Conservation (phyloP, 2,888 invertebrate species). For the Schrankia costaestrigalis region DNA sequence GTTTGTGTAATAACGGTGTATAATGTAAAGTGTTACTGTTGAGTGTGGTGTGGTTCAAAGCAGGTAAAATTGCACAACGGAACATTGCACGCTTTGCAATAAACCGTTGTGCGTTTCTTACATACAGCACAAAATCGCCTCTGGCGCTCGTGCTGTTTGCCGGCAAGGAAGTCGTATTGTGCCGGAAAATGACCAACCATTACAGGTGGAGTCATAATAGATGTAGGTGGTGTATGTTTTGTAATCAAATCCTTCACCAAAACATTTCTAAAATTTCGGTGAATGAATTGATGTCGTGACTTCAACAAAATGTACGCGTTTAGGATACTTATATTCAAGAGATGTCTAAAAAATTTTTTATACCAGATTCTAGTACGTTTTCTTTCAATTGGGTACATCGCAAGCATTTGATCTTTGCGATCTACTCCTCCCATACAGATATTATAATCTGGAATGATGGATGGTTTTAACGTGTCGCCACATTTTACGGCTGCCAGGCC, state of each 20-base stretch:
- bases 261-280: not conserved
- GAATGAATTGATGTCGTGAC: not conserved
- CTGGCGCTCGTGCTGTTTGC: slow-evolving; percentile 6
- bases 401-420: slow-evolving; percentile 13
- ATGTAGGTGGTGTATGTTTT: not conserved
- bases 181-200: slow-evolving; percentile 1
- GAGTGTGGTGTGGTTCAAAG: slow-evolving; percentile 10
- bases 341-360: slow-evolving; percentile 21
- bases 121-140: slow-evolving; percentile 12
- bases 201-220: not conserved
- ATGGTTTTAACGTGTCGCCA: not conserved
- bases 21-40: not conserved
- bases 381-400: slow-evolving; percentile 20
- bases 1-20: too few species aligned
- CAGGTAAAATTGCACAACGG: slow-evolving; percentile 15
- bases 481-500: not conserved
- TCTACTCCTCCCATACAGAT: slow-evolving; percentile 7
- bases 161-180: slow-evolving; percentile 1
- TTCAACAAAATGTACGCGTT: slow-evolving; percentile 12
- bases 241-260: not conserved
- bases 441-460: slow-evolving; percentile 3
- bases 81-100: slow-evolving; percentile 13
- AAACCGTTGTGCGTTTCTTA: slow-evolving; percentile 13
- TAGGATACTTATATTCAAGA: slow-evolving; percentile 18
- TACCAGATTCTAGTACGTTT: slow-evolving; percentile 26